Evolutionary conservation across 2,113 vertebrate genomes (phyloP).

Genomic region (Atrichornis clamosus): DNA sequence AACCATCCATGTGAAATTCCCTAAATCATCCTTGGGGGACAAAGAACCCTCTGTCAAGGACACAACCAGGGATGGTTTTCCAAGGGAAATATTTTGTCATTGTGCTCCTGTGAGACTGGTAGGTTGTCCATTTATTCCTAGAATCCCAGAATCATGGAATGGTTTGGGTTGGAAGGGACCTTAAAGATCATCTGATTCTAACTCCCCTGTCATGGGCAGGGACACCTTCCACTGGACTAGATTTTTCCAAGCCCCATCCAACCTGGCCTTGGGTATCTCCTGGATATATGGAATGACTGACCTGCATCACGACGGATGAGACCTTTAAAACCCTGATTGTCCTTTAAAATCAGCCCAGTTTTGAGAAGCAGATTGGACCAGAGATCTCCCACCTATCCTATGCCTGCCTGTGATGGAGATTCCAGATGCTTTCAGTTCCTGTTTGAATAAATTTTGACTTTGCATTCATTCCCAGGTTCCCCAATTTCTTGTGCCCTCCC

Average conservation of each 20-base stretch:
- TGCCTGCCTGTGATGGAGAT: no score
- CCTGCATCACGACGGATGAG: neutral
- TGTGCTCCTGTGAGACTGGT: neutral
- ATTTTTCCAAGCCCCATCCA: neutral
- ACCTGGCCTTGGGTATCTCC: neutral
- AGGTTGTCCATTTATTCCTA: neutral
- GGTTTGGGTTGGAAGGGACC: neutral
- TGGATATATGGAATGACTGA: neutral
- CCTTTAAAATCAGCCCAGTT: neutral
- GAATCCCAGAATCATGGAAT: neutral
- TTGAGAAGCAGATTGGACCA: neutral
- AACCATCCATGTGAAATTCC: neutral
- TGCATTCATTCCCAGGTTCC: neutral
- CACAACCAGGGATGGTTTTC: neutral
- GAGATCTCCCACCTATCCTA: neutral
- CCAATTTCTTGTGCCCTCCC: neutral
- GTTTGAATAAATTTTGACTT: neutral
- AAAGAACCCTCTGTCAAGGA: neutral
- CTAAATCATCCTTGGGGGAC: accelerated
- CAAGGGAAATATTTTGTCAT: neutral
- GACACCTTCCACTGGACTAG: neutral
- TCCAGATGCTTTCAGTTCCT: neutral
- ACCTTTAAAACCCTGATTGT: neutral
- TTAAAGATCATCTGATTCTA: neutral
- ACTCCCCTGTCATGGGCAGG: neutral